phyloP scores from a whole-genome alignment of 2,797 vertebrate genomes.

The Phataginus tricuspis region DNA sequence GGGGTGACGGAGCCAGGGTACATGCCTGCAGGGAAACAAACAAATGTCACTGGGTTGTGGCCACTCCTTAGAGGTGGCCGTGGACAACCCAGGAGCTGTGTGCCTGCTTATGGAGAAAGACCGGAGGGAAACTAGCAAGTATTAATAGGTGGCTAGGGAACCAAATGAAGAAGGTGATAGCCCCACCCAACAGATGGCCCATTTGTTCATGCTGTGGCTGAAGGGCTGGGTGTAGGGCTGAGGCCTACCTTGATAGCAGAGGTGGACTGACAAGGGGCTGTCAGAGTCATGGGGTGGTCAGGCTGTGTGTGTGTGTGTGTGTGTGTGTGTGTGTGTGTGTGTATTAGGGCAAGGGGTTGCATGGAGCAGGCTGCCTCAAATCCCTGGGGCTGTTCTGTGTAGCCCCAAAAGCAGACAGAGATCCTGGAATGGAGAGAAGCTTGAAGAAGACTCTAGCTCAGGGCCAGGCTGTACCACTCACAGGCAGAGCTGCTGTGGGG shows the following conservation, averaged over 20 bases:
- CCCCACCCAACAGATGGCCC: background rate
- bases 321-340: too few relatives aligned
- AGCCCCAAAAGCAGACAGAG: background rate
- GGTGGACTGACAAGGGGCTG: background rate
- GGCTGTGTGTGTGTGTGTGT: too few relatives aligned
- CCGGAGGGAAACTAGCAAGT: background rate
- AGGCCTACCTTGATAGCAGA: background rate
- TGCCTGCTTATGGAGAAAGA: background rate
- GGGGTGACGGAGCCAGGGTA: slow-evolving; percentile 90
- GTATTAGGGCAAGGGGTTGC: background rate
- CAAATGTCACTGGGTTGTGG: slow-evolving; percentile 79
- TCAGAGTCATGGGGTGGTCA: background rate
- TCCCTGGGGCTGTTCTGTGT: background rate
- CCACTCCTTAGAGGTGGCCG: background rate
- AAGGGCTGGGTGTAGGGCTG: background rate
- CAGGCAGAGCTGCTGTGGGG: background rate
- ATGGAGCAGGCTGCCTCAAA: background rate
- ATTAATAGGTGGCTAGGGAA: background rate
- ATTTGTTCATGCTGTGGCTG: background rate
- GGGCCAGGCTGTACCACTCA: background rate
- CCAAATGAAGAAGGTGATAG: background rate
- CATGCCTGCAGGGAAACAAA: slow-evolving; percentile 94
- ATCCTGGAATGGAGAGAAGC: background rate
- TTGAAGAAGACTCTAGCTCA: background rate
- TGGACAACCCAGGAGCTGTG: background rate